A percentile compares a stretch with the other conserved stretches of the same genome.
Evolutionary conservation across 2,113 vertebrate genomes (phyloP).

Genomic region (Carassius gibelio): DNA sequence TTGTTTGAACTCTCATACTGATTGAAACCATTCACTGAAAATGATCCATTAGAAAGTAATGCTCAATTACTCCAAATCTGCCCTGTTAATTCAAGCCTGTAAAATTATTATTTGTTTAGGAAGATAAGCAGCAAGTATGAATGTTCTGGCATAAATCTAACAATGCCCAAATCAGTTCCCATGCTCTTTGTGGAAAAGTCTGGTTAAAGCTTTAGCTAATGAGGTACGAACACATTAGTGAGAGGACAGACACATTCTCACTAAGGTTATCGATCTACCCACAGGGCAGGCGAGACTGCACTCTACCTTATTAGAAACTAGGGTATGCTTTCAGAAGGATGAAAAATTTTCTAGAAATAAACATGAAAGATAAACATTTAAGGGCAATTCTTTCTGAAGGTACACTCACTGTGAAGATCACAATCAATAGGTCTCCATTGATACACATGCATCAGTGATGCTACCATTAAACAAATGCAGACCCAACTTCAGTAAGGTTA

Average conservation of each 20-base stretch:
- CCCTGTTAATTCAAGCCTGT: too few relatives aligned
- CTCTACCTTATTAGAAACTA: neutral
- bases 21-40: too few relatives aligned
- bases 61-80: too few relatives aligned
- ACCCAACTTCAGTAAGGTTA: neutral
- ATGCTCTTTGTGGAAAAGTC: neutral
- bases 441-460: neutral
- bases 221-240: neutral
- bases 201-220: neutral
- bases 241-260: neutral
- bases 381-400: neutral
- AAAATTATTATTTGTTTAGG: too few relatives aligned
- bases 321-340: neutral
- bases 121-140: neutral
- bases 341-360: neutral
- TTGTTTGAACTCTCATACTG: too few relatives aligned
- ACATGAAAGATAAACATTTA: conserved; percentile 28
- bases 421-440: conserved; percentile 26
- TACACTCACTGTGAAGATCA: neutral
- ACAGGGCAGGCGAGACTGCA: neutral
- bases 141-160: neutral
- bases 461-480: neutral
- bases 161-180: neutral
- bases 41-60: too few relatives aligned
- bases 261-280: neutral